Conservation (phyloP, 2,888 invertebrate species). For the Sthenelais limicola region DNA sequence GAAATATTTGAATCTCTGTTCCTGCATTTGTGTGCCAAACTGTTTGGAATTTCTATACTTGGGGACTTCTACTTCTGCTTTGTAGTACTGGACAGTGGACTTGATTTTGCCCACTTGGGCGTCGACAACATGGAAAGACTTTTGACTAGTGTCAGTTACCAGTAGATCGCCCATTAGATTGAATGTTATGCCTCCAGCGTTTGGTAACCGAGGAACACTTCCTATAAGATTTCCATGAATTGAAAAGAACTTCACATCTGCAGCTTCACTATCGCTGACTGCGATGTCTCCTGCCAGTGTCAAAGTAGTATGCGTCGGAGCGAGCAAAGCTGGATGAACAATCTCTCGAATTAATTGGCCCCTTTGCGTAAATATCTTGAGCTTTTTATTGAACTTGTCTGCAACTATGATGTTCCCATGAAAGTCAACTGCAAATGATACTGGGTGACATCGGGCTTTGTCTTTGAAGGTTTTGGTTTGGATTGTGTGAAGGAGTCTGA, state of each 20-base stretch:
- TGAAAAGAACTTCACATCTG: conserved; percentile 23
- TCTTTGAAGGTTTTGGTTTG: conserved; percentile 41
- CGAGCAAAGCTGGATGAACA: neutral
- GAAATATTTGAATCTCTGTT: conserved; percentile 23
- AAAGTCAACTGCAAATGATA: conserved; percentile 36
- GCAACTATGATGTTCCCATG: conserved; percentile 23
- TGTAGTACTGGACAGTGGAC: conserved; percentile 23
- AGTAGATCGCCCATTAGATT: conserved; percentile 16
- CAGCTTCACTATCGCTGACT: conserved; percentile 23
- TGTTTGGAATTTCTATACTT: too few species aligned
- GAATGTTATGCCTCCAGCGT: conserved; percentile 21
- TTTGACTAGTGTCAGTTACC: conserved; percentile 2
- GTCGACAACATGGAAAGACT: conserved; percentile 12
- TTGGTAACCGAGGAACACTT: conserved; percentile 4
- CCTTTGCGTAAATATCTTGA: conserved; percentile 36
- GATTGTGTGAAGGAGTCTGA: conserved; percentile 16
- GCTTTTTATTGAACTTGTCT: conserved; percentile 37
- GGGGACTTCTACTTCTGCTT: neutral
- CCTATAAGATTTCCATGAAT: conserved; percentile 8
- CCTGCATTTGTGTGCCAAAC: neutral
- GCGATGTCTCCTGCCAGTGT: conserved; percentile 35
- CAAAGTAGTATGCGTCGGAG: conserved; percentile 5
- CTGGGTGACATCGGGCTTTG: conserved; percentile 39
- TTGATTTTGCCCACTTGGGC: neutral
- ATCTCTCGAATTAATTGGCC: conserved; percentile 36